Base-by-base conservation (phyloP, 2,113 vertebrate species). In the Spilogale gracilis region DNA sequence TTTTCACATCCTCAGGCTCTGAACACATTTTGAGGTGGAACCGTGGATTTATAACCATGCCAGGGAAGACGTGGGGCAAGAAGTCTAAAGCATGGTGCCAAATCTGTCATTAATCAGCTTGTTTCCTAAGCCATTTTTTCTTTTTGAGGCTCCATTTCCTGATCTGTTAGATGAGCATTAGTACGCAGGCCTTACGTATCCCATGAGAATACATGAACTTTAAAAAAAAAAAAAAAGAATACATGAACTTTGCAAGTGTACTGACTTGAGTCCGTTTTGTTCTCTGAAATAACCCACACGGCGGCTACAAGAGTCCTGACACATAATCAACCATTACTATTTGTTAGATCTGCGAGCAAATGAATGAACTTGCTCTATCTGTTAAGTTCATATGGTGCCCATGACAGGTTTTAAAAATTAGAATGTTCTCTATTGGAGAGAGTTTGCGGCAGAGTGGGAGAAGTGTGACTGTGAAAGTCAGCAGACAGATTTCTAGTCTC, bases 11-110 rank as follows among this genome's bases (percentile, higher is more conserved):
- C 48, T 65, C 21, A 87, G 43, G 20, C 6, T 92, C 84, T 54
- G 20, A 92, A 58, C 80, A 45, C 21, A 43, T 83, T 96, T 86
- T n/a, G 43, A 89, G 63, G 78, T 83, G 14, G 25, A 94, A 48
- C 13, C 2, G 38, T 54, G 27, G 27, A 58, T 95, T 63, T 96
- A 20, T 13, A 54, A 16, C 25, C 43, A 56, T 88, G 82, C n/a
- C n/a, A 83, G 9, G 61, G 30, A 73, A 48, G 14, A 10, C 10
- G 18, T 79, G 30, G n/a, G n/a, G 69, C 32, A 91, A 81, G 52
- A 92, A 82, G 32, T 93, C 54, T 83, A 45, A 65, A 18, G 10
- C 56, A 69, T 12, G 14, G 45, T 12, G 27, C 56, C 58, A 43
- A 50, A 56, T 61, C 18, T 87, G 20, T 30, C 69, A 88, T 60